Evolutionary conservation across 2,797 vertebrate genomes (phyloP).

Genomic region (Acanthurus tractus): DNA sequence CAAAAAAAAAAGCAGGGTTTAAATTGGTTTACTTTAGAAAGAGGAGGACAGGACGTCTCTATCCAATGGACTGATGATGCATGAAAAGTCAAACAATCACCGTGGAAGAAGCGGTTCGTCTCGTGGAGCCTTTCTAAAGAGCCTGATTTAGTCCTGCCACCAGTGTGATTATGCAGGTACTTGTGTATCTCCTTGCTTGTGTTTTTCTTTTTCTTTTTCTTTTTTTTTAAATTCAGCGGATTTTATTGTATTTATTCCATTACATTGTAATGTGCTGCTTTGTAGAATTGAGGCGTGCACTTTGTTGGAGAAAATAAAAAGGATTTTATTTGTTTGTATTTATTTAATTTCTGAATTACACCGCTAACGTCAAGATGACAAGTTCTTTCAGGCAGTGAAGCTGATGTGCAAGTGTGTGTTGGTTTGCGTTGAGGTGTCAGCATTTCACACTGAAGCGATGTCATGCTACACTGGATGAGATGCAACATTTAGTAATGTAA

Average conservation of each 20-base stretch:
- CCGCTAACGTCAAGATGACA: conserved; percentile 19
- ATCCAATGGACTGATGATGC: conserved; percentile 49
- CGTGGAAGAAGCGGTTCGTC: conserved; percentile 33
- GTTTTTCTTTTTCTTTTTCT: conserved; percentile 80
- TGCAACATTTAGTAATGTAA: conserved; percentile 57
- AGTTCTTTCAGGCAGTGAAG: not conserved
- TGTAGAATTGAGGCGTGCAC: conserved; percentile 91
- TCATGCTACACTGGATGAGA: conserved; percentile 47
- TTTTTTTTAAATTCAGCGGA: conserved; percentile 78
- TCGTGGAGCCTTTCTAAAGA: conserved; percentile 74
- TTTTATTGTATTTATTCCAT: conserved; percentile 95
- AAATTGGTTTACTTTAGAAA: conserved; percentile 68
- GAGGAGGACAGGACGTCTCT: conserved; percentile 18
- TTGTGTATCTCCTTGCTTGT: conserved; percentile 84
- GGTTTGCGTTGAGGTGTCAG: conserved; percentile 7
- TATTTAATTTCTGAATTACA: conserved; percentile 72
- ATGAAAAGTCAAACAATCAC: conserved; percentile 55
- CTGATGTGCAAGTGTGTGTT: conserved; percentile 15
- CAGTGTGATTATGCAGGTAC: conserved; percentile 86
- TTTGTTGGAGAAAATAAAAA: conserved; percentile 89
- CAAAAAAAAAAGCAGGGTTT: conserved; percentile 62
- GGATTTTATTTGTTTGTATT: conserved; percentile 87
- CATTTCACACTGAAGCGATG: conserved; percentile 33
- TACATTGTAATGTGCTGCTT: conserved; percentile 93
- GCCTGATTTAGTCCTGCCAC: conserved; percentile 79